These are phyloP conservation scores for Macaria notata DNA, from an alignment of 2,888 invertebrate genomes.

Conservation along the genomic window DNA sequence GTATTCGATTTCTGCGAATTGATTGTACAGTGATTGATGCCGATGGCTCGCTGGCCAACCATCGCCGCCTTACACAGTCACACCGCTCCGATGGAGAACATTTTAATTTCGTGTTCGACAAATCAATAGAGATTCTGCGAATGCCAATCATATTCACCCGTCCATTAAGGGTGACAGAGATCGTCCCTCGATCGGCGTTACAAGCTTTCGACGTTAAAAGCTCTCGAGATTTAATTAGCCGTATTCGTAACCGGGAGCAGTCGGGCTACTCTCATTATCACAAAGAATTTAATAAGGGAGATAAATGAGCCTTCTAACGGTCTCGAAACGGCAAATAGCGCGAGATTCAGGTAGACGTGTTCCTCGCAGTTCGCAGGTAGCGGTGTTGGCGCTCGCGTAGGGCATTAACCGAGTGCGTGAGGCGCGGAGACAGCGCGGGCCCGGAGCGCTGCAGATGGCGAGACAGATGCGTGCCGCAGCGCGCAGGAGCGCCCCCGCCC, in stretches of 20 bases:
- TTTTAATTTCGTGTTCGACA: slow-evolving; percentile 26
- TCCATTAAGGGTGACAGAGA: slow-evolving; percentile 8
- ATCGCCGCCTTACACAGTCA: slow-evolving; percentile 28
- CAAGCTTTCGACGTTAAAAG: too few species aligned
- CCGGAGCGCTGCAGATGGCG: slow-evolving; percentile 65
- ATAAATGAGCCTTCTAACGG: slow-evolving; percentile 18
- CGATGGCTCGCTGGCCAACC: slow-evolving; percentile 36
- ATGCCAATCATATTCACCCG: slow-evolving; percentile 18
- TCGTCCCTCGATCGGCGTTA: slow-evolving; percentile 6
- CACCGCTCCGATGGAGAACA: slow-evolving; percentile 18
- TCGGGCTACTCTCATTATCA: slow-evolving; percentile 16
- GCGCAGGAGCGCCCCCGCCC: slow-evolving; percentile 71
- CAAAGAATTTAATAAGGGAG: slow-evolving; percentile 25
- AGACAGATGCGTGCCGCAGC: slow-evolving; percentile 81
- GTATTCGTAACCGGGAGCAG: slow-evolving; percentile 13
- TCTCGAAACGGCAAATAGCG: slow-evolving; percentile 15
- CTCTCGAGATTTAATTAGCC: slow-evolving; percentile 19
- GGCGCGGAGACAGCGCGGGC: slow-evolving; percentile 34
- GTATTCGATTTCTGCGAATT: slow-evolving; percentile 37
- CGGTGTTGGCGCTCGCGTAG: slow-evolving; percentile 41
- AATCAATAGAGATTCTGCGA: slow-evolving; percentile 26
- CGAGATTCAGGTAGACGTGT: slow-evolving; percentile 18
- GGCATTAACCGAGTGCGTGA: slow-evolving; percentile 51
- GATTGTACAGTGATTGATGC: slow-evolving; percentile 45
- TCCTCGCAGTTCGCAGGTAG: slow-evolving; percentile 28